Evolutionary conservation across 2,113 vertebrate species (phyloP).

Genomic region (Propithecus coquereli): DNA sequence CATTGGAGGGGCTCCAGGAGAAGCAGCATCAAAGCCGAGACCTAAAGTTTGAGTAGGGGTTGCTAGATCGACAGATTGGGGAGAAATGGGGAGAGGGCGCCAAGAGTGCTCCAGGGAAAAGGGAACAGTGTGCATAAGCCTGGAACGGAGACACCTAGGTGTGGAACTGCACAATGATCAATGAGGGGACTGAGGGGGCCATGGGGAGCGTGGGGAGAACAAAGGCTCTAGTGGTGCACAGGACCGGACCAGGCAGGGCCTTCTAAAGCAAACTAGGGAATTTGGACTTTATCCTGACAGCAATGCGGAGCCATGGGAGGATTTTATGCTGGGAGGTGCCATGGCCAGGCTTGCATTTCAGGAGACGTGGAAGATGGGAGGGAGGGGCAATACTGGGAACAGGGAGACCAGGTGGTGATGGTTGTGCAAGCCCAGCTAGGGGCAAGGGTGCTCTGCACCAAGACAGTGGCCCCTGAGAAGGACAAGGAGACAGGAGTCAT

Average conservation of each 20-base stretch:
- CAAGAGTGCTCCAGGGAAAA: neutral
- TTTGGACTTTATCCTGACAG: neutral
- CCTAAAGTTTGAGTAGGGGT: neutral
- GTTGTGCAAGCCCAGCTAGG: neutral
- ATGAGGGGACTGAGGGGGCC: accelerated
- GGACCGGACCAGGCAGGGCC: neutral
- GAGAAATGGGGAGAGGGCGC: neutral
- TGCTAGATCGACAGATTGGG: neutral
- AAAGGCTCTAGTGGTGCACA: neutral
- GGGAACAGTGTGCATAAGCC: neutral
- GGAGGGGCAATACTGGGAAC: neutral
- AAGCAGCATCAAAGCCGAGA: neutral
- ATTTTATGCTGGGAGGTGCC: neutral
- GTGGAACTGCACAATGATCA: neutral
- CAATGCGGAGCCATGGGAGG: neutral
- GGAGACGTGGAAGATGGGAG: neutral
- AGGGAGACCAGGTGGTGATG: neutral
- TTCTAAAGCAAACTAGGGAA: neutral
- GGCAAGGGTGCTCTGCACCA: neutral
- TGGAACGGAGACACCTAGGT: neutral
- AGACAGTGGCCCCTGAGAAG: too few relatives aligned
- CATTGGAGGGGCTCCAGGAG: neutral
- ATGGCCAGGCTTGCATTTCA: neutral
- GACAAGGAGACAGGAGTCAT: neutral
- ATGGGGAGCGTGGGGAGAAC: neutral